Evolutionary conservation across 2,797 vertebrate genomes (phyloP).

Genomic region (Astyanax mexicanus): DNA sequence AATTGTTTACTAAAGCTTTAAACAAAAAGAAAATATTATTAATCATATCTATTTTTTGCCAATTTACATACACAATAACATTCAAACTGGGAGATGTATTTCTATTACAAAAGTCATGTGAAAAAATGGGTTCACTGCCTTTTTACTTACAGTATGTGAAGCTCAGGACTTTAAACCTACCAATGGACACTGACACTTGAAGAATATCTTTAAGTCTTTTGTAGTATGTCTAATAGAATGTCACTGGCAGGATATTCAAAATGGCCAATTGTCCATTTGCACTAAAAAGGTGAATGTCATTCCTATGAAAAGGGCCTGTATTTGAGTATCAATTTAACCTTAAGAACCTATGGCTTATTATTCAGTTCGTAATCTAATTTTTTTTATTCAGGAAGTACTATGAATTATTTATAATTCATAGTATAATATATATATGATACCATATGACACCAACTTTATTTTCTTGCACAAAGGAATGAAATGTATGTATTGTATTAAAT

Average conservation of each 20-base stretch:
- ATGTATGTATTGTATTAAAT: too few relatives aligned
- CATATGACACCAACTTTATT: too few relatives aligned
- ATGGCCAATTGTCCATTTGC: neutral
- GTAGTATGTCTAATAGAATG: neutral
- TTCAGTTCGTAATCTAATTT: neutral
- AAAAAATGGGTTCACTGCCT: too few relatives aligned
- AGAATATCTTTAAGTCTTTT: neutral
- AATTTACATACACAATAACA: too few relatives aligned
- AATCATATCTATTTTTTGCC: too few relatives aligned
- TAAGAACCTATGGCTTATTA: neutral
- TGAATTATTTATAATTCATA: too few relatives aligned
- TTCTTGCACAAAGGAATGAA: too few relatives aligned
- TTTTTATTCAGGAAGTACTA: neutral
- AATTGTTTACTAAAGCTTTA: too few relatives aligned
- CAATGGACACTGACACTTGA: neutral
- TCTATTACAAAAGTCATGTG: too few relatives aligned
- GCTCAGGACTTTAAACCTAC: neutral
- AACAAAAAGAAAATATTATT: too few relatives aligned
- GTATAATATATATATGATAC: too few relatives aligned
- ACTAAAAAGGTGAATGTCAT: conserved; percentile 9
- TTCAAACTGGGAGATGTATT: too few relatives aligned
- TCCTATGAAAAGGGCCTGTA: neutral
- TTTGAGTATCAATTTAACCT: neutral
- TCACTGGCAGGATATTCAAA: neutral
- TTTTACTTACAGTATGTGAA: neutral